A percentile compares a stretch with the other conserved stretches of the same genome.
phyloP scores from a whole-genome alignment of 2,797 vertebrate genomes.

The Myripristis jacobus region DNA sequence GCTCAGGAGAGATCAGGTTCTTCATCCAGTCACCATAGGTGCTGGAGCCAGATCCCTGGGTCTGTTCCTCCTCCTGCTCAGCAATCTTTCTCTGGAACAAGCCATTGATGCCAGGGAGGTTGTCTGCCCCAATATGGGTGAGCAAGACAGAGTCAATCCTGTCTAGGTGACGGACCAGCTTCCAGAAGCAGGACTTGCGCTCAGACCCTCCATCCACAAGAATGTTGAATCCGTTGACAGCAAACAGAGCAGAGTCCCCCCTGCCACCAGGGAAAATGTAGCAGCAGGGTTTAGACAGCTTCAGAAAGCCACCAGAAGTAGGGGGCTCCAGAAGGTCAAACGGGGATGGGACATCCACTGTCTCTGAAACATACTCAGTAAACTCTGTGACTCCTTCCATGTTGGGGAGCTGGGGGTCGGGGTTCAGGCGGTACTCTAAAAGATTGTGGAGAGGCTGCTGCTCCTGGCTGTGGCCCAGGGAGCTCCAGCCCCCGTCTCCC shows the following conservation, averaged over 20 bases:
- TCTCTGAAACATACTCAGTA: conserved; percentile 95
- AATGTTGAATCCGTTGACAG: conserved; percentile 98
- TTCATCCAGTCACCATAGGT: conserved; percentile 97
- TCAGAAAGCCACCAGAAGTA: conserved; percentile 97
- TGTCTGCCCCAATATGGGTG: conserved; percentile 98
- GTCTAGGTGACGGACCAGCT: conserved; percentile 96
- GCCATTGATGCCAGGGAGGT: conserved; percentile 96
- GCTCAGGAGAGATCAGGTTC: conserved; percentile 97
- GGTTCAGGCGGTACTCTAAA: conserved; percentile 90
- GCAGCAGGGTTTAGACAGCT: conserved; percentile 98
- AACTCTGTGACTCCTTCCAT: conserved; percentile 98
- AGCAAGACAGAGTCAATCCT: conserved; percentile 96
- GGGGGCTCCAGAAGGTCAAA: conserved; percentile 98
- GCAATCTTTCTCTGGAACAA: conserved; percentile 97
- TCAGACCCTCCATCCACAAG: conserved; percentile 98
- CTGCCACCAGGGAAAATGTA: conserved; percentile 98
- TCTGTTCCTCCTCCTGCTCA: conserved; percentile 94
- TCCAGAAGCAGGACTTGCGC: conserved; percentile 98
- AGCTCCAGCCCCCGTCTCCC: conserved; percentile 94
- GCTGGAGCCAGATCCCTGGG: conserved; percentile 87
- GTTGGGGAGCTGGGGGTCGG: conserved; percentile 87
- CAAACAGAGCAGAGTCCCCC: conserved; percentile 97
- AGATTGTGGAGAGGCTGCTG: conserved; percentile 79
- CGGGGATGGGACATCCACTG: conserved; percentile 93
- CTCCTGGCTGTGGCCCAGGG: conserved; percentile 86